phyloP scores from a whole-genome alignment of 2,888 invertebrate species.

The Euplexia lucipara region DNA sequence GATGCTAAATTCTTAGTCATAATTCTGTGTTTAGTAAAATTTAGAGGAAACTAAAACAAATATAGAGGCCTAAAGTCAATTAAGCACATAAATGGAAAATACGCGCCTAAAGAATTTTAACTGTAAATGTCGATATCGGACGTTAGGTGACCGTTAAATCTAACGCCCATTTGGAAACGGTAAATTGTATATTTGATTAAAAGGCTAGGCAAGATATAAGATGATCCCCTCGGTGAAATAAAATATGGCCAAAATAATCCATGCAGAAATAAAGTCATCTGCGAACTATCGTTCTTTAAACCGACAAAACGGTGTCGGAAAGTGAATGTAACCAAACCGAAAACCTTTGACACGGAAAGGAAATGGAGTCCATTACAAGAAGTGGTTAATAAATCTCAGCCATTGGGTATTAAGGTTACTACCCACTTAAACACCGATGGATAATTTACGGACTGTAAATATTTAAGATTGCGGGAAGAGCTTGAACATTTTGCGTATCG shows the following conservation, averaged over 20 bases:
- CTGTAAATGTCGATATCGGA: constrained; percentile 24
- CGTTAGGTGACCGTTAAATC: constrained; percentile 23
- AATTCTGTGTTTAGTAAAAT: neutral
- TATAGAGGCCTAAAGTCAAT: constrained; percentile 12
- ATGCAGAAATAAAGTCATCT: constrained; percentile 1
- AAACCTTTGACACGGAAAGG: constrained; percentile 39
- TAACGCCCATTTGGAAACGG: constrained; percentile 23
- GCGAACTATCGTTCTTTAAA: constrained; percentile 15
- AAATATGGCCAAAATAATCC: neutral
- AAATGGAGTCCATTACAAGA: constrained; percentile 28
- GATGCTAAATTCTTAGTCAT: neutral
- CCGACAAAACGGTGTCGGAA: constrained; percentile 31
- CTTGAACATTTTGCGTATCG: constrained; percentile 13
- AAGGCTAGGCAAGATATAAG: neutral
- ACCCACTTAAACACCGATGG: constrained; percentile 15
- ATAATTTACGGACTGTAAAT: constrained; percentile 28
- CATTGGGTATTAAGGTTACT: constrained; percentile 29
- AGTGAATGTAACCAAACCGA: constrained; percentile 31
- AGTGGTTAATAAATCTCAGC: constrained; percentile 31
- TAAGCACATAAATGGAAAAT: constrained; percentile 5
- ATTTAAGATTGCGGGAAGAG: constrained; percentile 17
- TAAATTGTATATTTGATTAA: constrained; percentile 2
- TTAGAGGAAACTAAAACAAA: neutral
- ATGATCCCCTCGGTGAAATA: neutral
- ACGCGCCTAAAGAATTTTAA: constrained; percentile 18